Conservation (phyloP, 2,888 invertebrate genomes). For the Yponomeuta cagnagella region DNA sequence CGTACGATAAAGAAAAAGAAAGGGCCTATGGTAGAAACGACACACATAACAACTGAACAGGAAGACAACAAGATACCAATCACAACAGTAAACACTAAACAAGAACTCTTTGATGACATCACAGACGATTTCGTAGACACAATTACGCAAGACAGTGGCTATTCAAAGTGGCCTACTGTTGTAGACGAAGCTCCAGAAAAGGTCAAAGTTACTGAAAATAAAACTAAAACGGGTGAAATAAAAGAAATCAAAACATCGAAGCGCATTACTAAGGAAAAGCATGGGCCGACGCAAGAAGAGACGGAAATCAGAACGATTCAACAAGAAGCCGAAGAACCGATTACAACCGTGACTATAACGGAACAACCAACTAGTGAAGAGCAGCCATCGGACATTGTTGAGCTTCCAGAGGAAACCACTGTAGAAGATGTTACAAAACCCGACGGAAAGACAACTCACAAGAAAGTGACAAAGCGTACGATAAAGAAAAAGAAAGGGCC, state of each 20-base stretch:
- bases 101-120: constrained; percentile 19
- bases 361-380: too few relatives aligned
- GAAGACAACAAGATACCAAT: constrained; percentile 37
- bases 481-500: constrained; percentile 5
- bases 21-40: constrained; percentile 31
- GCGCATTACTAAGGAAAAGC: too few relatives aligned
- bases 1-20: constrained; percentile 39
- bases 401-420: constrained; percentile 23
- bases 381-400: not conserved
- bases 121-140: not conserved
- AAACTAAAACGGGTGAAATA: too few relatives aligned
- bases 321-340: too few relatives aligned
- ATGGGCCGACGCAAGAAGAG: too few relatives aligned
- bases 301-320: too few relatives aligned
- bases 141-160: not conserved
- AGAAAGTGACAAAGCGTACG: constrained; percentile 15
- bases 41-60: constrained; percentile 37
- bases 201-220: constrained; percentile 17
- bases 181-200: too few relatives aligned
- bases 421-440: constrained; percentile 17
- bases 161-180: not conserved
- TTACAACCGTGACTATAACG: too few relatives aligned
- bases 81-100: constrained; percentile 27
- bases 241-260: too few relatives aligned
- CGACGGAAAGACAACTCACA: constrained; percentile 23